Conservation (phyloP, 2,797 vertebrate genomes). For the Pteropus rufus region DNA sequence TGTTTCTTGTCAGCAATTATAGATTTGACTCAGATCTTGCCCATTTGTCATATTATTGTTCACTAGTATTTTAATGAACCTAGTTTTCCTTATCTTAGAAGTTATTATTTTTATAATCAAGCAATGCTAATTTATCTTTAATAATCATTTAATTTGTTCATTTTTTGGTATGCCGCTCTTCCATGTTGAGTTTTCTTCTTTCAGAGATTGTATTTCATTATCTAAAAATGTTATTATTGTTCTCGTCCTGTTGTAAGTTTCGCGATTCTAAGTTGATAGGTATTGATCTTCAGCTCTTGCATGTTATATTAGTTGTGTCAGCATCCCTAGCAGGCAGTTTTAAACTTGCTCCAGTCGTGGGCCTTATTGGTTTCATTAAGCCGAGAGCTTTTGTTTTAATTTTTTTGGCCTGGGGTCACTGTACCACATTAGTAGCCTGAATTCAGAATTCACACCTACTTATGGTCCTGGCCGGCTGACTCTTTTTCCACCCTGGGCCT, state of each 20-base stretch:
- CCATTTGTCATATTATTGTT: background rate
- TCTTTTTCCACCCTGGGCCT: background rate
- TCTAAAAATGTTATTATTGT: background rate
- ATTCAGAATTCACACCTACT: slow-evolving; percentile 46
- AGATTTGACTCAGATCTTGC: background rate
- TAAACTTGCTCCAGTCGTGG: background rate
- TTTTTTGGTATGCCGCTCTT: background rate
- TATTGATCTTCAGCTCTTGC: background rate
- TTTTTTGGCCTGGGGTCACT: background rate
- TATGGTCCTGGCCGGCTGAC: background rate
- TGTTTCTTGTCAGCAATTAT: background rate
- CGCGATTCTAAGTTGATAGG: background rate
- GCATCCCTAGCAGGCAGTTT: background rate
- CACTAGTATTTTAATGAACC: background rate
- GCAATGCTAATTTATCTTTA: background rate
- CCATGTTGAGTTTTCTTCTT: background rate
- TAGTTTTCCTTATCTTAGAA: background rate
- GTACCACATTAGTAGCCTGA: background rate
- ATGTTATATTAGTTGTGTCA: background rate
- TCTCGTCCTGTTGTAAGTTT: background rate
- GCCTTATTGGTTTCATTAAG: background rate
- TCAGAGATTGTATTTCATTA: background rate
- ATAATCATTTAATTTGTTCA: background rate
- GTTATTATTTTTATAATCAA: background rate
- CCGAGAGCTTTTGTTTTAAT: background rate